These are phyloP conservation scores for Hippocampus kuda DNA, from an alignment of 2,797 vertebrate genomes.

Conservation along the genomic window DNA sequence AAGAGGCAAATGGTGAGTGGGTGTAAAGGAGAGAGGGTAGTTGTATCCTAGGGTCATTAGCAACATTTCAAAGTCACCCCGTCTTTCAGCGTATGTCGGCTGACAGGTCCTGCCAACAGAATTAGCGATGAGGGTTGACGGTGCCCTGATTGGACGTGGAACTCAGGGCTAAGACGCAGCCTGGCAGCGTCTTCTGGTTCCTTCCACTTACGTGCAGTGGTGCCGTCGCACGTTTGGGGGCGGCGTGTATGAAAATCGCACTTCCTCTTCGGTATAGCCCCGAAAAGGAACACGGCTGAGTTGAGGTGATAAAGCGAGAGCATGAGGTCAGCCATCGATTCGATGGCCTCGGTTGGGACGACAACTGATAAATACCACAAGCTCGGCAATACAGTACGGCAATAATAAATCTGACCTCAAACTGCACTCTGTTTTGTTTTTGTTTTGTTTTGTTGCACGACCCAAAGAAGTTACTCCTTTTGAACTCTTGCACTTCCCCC, in stretches of 20 bases:
- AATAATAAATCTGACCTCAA: neutral
- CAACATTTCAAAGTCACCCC: slow-evolving; percentile 66
- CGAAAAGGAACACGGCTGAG: neutral
- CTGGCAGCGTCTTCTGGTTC: slow-evolving; percentile 21
- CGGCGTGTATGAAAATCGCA: neutral
- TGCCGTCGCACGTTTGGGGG: neutral
- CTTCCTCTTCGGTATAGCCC: slow-evolving; percentile 1
- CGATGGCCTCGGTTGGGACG: slow-evolving; percentile 8
- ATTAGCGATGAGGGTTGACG: slow-evolving; percentile 60
- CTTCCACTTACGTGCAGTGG: slow-evolving; percentile 1
- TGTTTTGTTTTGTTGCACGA: no score
- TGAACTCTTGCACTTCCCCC: slow-evolving; percentile 15
- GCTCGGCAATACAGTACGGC: neutral
- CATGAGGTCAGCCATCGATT: slow-evolving; percentile 35
- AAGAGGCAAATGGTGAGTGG: slow-evolving; percentile 31
- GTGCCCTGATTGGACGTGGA: slow-evolving; percentile 56
- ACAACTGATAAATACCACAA: slow-evolving; percentile 38
- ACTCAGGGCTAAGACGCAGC: slow-evolving; percentile 45
- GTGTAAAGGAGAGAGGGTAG: slow-evolving; percentile 40
- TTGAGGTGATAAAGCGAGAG: slow-evolving; percentile 15
- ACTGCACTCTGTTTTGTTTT: neutral
- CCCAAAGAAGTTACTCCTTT: neutral
- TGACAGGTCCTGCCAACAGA: slow-evolving; percentile 65
- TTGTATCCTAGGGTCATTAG: slow-evolving; percentile 63
- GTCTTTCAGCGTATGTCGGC: slow-evolving; percentile 58